These are phyloP conservation scores for Deroplatys truncata DNA, from an alignment of 2,888 invertebrate species.

Conservation along the genomic window DNA sequence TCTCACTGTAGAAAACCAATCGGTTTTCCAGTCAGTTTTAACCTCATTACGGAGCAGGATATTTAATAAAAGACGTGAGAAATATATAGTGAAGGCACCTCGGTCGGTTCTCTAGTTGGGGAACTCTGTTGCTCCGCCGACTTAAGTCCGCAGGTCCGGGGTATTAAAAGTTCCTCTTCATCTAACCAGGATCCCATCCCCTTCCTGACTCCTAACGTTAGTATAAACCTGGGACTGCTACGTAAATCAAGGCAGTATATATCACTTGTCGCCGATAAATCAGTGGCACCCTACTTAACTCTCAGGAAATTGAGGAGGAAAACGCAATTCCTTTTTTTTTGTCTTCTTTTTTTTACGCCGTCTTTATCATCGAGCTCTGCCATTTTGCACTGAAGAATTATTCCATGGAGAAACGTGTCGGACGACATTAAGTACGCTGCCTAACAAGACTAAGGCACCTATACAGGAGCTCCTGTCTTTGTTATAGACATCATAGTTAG, in stretches of 20 bases:
- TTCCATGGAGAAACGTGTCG: neutral
- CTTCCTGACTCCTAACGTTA: slow-evolving; percentile 2
- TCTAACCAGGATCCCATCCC: neutral
- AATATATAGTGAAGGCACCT: too few species aligned
- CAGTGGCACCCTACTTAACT: slow-evolving; percentile 34
- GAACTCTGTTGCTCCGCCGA: neutral
- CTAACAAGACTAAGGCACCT: too few species aligned
- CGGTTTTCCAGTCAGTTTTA: too few species aligned
- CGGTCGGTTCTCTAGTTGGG: neutral
- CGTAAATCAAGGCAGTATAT: slow-evolving; percentile 45
- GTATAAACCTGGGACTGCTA: neutral
- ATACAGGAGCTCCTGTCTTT: too few species aligned
- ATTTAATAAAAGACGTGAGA: too few species aligned
- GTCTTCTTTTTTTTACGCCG: neutral
- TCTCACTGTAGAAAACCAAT: too few species aligned
- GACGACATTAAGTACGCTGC: too few species aligned
- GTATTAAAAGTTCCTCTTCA: neutral
- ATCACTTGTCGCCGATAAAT: slow-evolving; percentile 47
- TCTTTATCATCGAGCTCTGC: neutral
- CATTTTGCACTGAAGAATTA: neutral
- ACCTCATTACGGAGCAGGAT: too few species aligned
- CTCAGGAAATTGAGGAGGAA: neutral
- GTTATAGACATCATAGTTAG: too few species aligned
- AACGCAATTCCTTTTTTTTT: neutral
- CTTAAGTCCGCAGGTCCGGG: neutral